phyloP scores from a whole-genome alignment of 92 coral and sea anemone species.

The Scolanthus callimorphus region DNA sequence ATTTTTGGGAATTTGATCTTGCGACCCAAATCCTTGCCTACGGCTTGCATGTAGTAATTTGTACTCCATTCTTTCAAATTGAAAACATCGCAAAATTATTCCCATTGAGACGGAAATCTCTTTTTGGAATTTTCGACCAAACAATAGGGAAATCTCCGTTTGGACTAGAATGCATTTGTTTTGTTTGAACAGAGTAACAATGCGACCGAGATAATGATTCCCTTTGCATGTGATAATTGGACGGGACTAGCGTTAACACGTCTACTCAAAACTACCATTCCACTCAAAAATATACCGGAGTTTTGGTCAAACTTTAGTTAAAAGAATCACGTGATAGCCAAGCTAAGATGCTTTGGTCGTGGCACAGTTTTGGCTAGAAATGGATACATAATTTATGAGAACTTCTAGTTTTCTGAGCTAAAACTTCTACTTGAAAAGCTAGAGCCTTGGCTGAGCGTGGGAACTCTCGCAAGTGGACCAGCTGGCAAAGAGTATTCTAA shows the following conservation, averaged over 20 bases:
- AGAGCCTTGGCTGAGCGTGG: background rate
- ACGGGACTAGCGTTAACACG: too few species aligned
- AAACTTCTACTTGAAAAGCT: background rate
- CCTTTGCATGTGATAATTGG: constrained; percentile 18
- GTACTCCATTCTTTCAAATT: constrained; percentile 21
- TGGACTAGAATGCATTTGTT: background rate
- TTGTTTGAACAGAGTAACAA: constrained; percentile 1
- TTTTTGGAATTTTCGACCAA: constrained; percentile 31
- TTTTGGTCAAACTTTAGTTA: constrained; percentile 19
- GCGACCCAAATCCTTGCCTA: too few species aligned
- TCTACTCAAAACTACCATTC: too few species aligned
- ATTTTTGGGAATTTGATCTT: background rate
- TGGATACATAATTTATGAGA: too few species aligned
- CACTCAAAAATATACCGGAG: too few species aligned
- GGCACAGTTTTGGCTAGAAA: too few species aligned
- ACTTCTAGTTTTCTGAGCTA: too few species aligned
- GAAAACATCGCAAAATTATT: constrained; percentile 25
- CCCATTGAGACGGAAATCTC: constrained; percentile 21
- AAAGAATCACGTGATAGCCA: too few species aligned
- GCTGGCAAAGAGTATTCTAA: background rate
- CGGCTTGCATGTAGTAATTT: too few species aligned
- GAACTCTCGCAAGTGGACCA: background rate
- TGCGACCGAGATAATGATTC: constrained; percentile 2
- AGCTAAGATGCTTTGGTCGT: too few species aligned
- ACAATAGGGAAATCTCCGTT: constrained; percentile 30